Conservation (phyloP, 2,888 invertebrate species). For the Disparrhopalites patrizii region DNA sequence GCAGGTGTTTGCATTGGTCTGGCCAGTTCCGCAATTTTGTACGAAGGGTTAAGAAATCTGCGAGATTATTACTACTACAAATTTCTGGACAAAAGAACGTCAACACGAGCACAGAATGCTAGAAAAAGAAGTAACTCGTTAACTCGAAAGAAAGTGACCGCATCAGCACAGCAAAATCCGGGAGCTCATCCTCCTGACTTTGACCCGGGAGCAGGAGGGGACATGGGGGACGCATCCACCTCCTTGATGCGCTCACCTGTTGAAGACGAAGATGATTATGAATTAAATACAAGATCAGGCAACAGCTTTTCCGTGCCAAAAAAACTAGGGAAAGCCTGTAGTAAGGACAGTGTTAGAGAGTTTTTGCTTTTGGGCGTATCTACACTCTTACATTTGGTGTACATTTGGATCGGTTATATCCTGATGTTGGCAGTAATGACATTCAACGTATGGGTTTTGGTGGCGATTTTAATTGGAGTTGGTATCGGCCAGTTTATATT, state of each 20-base stretch:
- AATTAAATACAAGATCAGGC: not conserved
- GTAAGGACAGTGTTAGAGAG: not conserved
- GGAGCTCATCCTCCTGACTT: not conserved
- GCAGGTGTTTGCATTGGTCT: slow-evolving; percentile 29
- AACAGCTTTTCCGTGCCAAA: not conserved
- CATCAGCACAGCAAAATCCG: not conserved
- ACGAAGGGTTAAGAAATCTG: slow-evolving; percentile 40
- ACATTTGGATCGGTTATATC: slow-evolving; percentile 38
- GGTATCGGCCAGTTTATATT: slow-evolving; percentile 42
- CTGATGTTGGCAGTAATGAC: slow-evolving; percentile 47
- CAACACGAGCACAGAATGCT: too few relatives aligned
- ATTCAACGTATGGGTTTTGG: slow-evolving; percentile 40
- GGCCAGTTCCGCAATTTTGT: slow-evolving; percentile 33
- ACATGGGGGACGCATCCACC: slow-evolving; percentile 1
- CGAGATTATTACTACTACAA: slow-evolving; percentile 28
- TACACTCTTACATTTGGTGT: slow-evolving; percentile 39
- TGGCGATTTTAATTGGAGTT: slow-evolving; percentile 34
- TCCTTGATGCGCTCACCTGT: slow-evolving; percentile 13
- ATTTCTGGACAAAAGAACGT: slow-evolving; percentile 21
- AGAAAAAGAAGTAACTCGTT: not conserved
- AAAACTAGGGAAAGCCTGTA: not conserved
- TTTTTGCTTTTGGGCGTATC: slow-evolving; percentile 23
- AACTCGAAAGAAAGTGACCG: not conserved
- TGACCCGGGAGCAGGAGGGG: slow-evolving; percentile 16
- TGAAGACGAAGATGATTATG: slow-evolving; percentile 19